phyloP scores from a whole-genome alignment of 2,888 invertebrate genomes.

The Agrochola lota region DNA sequence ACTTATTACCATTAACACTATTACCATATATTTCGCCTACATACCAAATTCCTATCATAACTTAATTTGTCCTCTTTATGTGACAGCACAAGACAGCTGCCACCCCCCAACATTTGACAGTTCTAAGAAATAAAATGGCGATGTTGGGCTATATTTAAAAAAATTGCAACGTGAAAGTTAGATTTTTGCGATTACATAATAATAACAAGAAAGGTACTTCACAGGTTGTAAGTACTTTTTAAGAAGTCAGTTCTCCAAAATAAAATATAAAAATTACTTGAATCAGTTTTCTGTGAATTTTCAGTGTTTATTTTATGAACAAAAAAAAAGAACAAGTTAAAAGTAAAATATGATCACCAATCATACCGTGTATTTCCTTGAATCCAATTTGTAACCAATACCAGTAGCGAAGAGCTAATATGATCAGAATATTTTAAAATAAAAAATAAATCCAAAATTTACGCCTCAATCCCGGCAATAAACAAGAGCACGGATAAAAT shows the following conservation, averaged over 20 bases:
- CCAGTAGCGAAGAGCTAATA: neutral
- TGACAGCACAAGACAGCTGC: no score
- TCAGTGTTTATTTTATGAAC: neutral
- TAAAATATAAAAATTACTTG: neutral
- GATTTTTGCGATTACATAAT: neutral
- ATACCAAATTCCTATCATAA: neutral
- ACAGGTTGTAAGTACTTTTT: neutral
- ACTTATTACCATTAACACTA: neutral
- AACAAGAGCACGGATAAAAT: slow-evolving; percentile 27
- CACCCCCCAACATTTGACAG: neutral
- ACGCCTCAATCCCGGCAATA: slow-evolving; percentile 20
- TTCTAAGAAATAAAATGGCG: neutral
- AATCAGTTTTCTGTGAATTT: neutral
- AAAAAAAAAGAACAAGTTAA: neutral
- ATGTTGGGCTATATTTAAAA: neutral
- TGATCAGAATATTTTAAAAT: neutral
- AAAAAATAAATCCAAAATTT: slow-evolving; percentile 7
- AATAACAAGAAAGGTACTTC: neutral
- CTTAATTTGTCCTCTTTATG: neutral
- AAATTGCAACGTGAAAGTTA: neutral
- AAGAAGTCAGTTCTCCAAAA: no score
- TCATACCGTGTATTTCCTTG: neutral
- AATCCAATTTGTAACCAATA: slow-evolving; percentile 14
- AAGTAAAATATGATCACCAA: neutral
- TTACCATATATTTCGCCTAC: neutral